Evolutionary conservation across 2,113 vertebrate species (phyloP).

Genomic region (Vulpes vulpes): DNA sequence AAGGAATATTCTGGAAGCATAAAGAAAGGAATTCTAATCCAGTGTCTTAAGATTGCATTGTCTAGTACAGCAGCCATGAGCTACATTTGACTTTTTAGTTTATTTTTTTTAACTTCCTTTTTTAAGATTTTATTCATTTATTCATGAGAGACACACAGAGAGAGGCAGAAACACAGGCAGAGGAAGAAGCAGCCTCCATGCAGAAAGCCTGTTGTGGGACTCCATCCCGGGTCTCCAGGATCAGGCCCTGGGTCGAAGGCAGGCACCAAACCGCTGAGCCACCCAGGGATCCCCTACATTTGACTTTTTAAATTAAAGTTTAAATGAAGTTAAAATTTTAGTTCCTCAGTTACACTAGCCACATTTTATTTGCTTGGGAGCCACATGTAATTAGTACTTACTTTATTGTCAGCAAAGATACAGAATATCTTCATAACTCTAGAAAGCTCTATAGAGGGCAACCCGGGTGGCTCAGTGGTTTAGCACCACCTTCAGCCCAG

Average conservation of each 20-base stretch:
- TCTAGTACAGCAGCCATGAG: neutral
- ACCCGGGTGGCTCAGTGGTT: too few species aligned
- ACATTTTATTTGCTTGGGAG: neutral
- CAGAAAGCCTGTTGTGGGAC: too few species aligned
- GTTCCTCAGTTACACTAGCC: neutral
- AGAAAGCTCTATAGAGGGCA: neutral
- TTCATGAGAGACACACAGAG: too few species aligned
- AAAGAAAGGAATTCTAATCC: neutral
- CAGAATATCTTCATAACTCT: neutral
- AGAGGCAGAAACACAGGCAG: too few species aligned
- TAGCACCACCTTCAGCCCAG: too few species aligned
- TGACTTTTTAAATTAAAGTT: neutral
- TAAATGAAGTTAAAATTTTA: slow-evolving; percentile 38
- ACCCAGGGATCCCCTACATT: too few species aligned
- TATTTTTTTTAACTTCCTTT: too few species aligned
- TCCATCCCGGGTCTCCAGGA: too few species aligned
- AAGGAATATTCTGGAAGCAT: neutral
- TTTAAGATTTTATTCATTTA: too few species aligned
- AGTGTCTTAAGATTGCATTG: neutral
- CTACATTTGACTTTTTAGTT: neutral
- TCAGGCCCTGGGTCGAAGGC: too few species aligned
- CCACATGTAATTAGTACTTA: neutral
- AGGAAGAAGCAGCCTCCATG: too few species aligned
- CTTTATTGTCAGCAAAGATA: neutral
- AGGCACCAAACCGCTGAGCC: too few species aligned